phyloP scores from a whole-genome alignment of 1,140 invertebrate genomes.

The Adoxophyes honmai region DNA sequence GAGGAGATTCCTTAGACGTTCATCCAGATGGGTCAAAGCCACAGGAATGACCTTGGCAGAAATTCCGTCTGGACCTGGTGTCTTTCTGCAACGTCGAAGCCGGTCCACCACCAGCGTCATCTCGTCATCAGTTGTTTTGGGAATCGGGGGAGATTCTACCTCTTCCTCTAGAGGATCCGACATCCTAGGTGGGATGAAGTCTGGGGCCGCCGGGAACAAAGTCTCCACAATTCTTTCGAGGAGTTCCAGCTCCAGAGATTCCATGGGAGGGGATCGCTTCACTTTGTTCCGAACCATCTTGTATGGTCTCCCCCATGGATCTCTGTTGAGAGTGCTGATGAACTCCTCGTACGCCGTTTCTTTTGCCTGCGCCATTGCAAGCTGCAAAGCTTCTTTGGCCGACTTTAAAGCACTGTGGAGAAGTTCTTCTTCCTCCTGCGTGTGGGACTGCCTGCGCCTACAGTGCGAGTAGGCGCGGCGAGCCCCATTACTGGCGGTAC shows the following conservation, averaged over 20 bases:
- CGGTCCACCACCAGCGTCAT: background rate
- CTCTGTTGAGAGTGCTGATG: constrained; percentile 26
- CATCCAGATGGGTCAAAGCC: background rate
- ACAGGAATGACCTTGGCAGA: background rate
- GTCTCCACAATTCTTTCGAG: background rate
- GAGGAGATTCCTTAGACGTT: background rate
- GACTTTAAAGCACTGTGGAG: background rate
- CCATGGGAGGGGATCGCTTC: constrained; percentile 22
- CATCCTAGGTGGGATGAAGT: background rate
- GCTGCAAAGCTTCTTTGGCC: constrained; percentile 20
- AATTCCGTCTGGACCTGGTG: background rate
- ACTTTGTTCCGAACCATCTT: constrained; percentile 27
- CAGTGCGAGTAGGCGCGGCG: background rate
- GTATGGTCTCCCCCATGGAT: constrained; percentile 43
- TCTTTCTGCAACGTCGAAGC: too few species aligned
- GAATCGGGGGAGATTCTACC: background rate
- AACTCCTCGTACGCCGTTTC: constrained; percentile 23
- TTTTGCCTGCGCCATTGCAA: constrained; percentile 21
- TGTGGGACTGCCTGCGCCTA: background rate
- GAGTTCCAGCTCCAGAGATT: constrained; percentile 15
- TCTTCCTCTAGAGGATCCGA: background rate
- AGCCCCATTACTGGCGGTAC: background rate
- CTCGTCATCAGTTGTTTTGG: background rate
- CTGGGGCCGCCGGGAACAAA: background rate
- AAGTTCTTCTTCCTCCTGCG: background rate